Conservation (phyloP, 2,797 vertebrate species). For the Danio jaintianensis region DNA sequence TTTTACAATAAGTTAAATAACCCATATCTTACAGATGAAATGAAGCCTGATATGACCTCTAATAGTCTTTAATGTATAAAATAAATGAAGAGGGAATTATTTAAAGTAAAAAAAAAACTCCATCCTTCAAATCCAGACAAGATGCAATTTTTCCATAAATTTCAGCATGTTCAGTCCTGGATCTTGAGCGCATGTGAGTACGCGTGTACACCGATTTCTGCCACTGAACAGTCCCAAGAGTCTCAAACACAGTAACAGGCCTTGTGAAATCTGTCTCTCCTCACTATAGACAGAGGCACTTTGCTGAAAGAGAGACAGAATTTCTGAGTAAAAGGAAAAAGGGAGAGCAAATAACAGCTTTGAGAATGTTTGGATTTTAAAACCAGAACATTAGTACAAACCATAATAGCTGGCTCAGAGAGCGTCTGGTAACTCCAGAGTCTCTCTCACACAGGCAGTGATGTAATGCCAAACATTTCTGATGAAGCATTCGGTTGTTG, state of each 20-base stretch:
- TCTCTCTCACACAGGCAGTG: slow-evolving; percentile 79
- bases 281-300: slow-evolving; percentile 74
- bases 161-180: background rate
- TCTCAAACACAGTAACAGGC: slow-evolving; percentile 60
- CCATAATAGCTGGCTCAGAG: slow-evolving; percentile 82
- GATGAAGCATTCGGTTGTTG: slow-evolving; percentile 84
- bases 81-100: too few species aligned
- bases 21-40: background rate
- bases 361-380: slow-evolving; percentile 84
- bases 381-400: slow-evolving; percentile 87
- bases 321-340: slow-evolving; percentile 79
- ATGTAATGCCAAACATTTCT: slow-evolving; percentile 84
- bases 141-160: slow-evolving; percentile 26
- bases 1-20: background rate
- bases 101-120: too few species aligned
- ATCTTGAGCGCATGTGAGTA: slow-evolving; percentile 15
- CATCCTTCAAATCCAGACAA: slow-evolving; percentile 26
- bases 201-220: slow-evolving; percentile 19
- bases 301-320: slow-evolving; percentile 73
- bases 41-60: background rate
- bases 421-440: slow-evolving; percentile 75
- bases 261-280: slow-evolving; percentile 72
- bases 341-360: slow-evolving; percentile 82
- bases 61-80: too few species aligned
- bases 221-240: slow-evolving; percentile 23